These are phyloP conservation scores for Cylloceria caligata DNA, from an alignment of 2,888 invertebrate species.

Conservation along the genomic window DNA sequence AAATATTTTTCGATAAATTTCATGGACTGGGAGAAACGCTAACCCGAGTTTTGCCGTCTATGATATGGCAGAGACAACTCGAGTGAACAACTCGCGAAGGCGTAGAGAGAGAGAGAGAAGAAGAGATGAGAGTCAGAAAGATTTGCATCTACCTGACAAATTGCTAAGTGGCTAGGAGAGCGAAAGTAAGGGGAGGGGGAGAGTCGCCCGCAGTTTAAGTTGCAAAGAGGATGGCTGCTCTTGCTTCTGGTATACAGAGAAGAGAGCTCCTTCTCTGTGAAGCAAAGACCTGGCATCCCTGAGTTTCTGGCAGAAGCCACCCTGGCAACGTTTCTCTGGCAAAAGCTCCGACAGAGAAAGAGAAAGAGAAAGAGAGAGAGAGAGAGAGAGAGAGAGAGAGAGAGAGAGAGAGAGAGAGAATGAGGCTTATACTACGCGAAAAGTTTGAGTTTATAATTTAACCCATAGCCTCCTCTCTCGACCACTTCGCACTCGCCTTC, in stretches of 20 bases:
- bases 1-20: slow-evolving; percentile 65
- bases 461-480: slow-evolving; percentile 55
- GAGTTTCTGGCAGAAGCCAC: slow-evolving; percentile 23
- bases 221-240: slow-evolving; percentile 13
- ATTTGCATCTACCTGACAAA: slow-evolving; percentile 79
- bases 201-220: slow-evolving; percentile 50
- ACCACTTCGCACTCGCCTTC: slow-evolving; percentile 42
- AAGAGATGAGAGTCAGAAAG: slow-evolving; percentile 55
- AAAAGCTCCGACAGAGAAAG: slow-evolving; percentile 42
- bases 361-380: slow-evolving; percentile 42
- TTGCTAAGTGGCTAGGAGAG: slow-evolving; percentile 72
- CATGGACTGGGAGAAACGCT: slow-evolving; percentile 39
- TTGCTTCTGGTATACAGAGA: slow-evolving; percentile 9
- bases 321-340: slow-evolving; percentile 25
- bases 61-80: slow-evolving; percentile 39
- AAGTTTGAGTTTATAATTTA: slow-evolving; percentile 78
- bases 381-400: slow-evolving; percentile 37
- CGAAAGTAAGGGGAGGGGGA: slow-evolving; percentile 43
- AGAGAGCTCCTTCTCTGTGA: slow-evolving; percentile 30
- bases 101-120: slow-evolving; percentile 5
- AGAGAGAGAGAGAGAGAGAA: slow-evolving; percentile 42
- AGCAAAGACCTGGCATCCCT: slow-evolving; percentile 13
- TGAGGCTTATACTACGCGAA: slow-evolving; percentile 66
- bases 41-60: slow-evolving; percentile 28
- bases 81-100: not conserved